These are phyloP conservation scores for Lophotis ruficrista DNA, from an alignment of 2,113 vertebrate species.

Conservation along the genomic window DNA sequence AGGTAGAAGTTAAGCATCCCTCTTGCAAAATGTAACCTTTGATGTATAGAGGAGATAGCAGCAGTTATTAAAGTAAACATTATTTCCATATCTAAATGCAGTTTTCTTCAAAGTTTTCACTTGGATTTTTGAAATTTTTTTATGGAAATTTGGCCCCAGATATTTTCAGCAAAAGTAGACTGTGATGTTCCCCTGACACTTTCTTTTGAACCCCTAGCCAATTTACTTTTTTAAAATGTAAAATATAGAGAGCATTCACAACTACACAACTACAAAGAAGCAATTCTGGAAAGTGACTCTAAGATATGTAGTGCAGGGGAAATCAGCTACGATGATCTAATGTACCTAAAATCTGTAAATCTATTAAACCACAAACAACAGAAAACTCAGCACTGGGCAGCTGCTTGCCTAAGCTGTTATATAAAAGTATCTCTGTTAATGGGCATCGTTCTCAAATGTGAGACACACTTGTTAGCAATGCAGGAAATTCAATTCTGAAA, in stretches of 20 bases:
- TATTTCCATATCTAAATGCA: not conserved
- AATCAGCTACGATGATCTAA: not conserved
- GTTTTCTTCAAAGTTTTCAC: not conserved
- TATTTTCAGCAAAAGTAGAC: not conserved
- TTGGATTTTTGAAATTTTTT: not conserved
- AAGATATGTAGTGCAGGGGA: not conserved
- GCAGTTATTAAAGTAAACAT: not conserved
- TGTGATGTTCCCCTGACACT: not conserved
- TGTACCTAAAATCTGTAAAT: not conserved
- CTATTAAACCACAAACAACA: not conserved
- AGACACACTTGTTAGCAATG: slow-evolving; percentile 6
- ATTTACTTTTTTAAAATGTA: not conserved
- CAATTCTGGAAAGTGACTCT: not conserved
- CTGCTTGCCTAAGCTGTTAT: not conserved
- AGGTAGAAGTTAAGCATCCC: not conserved
- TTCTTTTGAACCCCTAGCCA: not conserved
- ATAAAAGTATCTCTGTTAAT: not conserved
- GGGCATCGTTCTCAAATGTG: not conserved
- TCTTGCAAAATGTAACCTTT: not conserved
- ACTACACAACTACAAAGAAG: not conserved
- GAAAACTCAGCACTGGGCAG: not conserved
- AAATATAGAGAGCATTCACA: not conserved
- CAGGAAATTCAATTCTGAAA: slow-evolving; percentile 59
- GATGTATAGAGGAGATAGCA: not conserved
- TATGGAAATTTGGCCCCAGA: not conserved